Base-by-base conservation (phyloP, 2,888 invertebrate species). In the Philereme vetulata region DNA sequence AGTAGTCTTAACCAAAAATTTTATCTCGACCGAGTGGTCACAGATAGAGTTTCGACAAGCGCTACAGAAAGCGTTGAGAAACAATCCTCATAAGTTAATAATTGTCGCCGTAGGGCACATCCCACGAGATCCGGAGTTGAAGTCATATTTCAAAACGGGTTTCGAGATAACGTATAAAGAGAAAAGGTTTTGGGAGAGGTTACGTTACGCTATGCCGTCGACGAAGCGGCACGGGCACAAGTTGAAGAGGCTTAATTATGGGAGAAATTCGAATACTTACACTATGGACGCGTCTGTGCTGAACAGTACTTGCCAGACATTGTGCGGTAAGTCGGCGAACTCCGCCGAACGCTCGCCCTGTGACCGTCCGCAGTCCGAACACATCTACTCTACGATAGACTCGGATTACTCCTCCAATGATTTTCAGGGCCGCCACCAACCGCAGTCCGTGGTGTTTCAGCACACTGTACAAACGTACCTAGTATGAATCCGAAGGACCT, bases 171-270 rank as follows among this genome's bases (percentile, higher is more conserved):
- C 96, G 74, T 97, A 97, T 95, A 96, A 96, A 80, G 98, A 98
- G 90, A 96, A 96, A 82, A 94, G 97, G 76, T 98, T 98, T 93
- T 98, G 98, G 98, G 98, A 98, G 85, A 95, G 98, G 82, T 93
- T 98, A 76, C 94, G 96, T 73, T 98, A 97, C 84, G 96, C 97
- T 64, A 96, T 98, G 94, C 98, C 98, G 62, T 95, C 96, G 74
- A 95, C 95, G 72, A 94, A 96, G 81, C 94, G 95, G 68, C 93
- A 88, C 81, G 88, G 91, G 62, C 90, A 92, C 70, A 91, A 92
- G 82, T 84, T 90, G 75, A 90, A 93, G 80, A 92, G 92, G 75
- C 91, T 92, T 68, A 94, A 96, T 79, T 96, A 97, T 79, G 94
- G 97, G 68, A 93, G 96, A 74, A 96, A 95, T 83, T 96, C 97